Evolutionary conservation across 2,888 invertebrate genomes (phyloP), one percentile per base, ranked within the genome.

Genomic region (Octodonta nipae): DNA sequence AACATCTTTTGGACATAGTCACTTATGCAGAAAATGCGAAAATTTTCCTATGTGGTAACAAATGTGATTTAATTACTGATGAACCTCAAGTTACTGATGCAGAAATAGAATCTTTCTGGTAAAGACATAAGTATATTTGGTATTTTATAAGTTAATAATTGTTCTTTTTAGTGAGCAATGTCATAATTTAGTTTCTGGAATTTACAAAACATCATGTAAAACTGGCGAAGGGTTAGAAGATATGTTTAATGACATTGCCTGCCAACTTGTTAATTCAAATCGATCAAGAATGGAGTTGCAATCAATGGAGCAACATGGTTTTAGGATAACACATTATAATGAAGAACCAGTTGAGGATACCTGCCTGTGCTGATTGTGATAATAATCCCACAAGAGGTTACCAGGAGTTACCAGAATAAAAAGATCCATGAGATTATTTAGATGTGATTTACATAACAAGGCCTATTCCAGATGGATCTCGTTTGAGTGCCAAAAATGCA

Each of bases 11-110:
- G 32, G 92, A 93, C 55, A 87, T 91, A 52, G 88, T 91, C 2
- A 86, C 88, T 24, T 87, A 87, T 60, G 88, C 89, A 6, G 91
- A 92, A 60, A 91, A 87, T 63, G 91, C 91, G 4, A 88, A 89
- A 65, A 91, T 93, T 58, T 92, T 87, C 63, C 68, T 92, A 10
- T 91, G 92, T 63, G 91, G 91, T 29, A 92, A 91, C 58, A 91
- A 91, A 64, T 74, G 75, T 30, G 92, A 92, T 61, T 63, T 86
- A 31, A 45, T 55, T 10, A 80, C 80, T 51, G 81, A 80, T 51
- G 71, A 73, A 32, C 78, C 81, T 1, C 82, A 85, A 62, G 81
- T 91, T 5, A 80, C 79, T 10, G 86, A 89, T 56, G 71, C 76
- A 35, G 89, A 91, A 58, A 83, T 91, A 61, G 87, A 89, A 56